These are phyloP conservation scores for Thysanoteuthis rhombus DNA, from an alignment of 2,888 invertebrate species.

Conservation along the genomic window DNA sequence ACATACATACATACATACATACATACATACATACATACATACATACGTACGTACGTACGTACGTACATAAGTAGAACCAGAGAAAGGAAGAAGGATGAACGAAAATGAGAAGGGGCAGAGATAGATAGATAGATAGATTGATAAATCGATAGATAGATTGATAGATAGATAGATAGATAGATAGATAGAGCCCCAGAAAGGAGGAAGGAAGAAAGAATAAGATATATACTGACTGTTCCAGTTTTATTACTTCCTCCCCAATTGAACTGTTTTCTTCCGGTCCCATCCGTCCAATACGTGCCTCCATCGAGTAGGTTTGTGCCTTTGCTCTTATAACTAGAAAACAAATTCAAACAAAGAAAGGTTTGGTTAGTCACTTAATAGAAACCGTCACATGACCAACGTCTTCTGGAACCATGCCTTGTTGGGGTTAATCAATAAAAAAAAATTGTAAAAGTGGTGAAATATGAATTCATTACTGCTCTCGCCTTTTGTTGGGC, in stretches of 20 bases:
- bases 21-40: background rate
- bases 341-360: background rate
- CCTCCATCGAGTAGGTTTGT: conserved; percentile 38
- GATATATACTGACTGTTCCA: conserved; percentile 14
- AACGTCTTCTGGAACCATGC: no score
- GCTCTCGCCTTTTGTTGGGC: no score
- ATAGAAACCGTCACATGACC: no score
- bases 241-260: conserved; percentile 44
- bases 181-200: background rate
- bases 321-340: background rate
- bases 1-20: background rate
- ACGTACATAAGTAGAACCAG: background rate
- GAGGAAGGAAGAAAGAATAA: background rate
- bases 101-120: background rate
- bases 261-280: conserved; percentile 37
- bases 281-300: conserved; percentile 44
- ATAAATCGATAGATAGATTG: background rate
- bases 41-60: background rate
- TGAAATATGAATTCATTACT: no score
- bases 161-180: background rate
- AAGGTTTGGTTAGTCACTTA: no score
- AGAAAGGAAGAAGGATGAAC: background rate
- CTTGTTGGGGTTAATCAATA: no score
- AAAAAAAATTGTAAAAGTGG: no score
- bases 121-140: background rate